phyloP scores from a whole-genome alignment of 1,140 invertebrate species.

The Lanistes nyassanus region DNA sequence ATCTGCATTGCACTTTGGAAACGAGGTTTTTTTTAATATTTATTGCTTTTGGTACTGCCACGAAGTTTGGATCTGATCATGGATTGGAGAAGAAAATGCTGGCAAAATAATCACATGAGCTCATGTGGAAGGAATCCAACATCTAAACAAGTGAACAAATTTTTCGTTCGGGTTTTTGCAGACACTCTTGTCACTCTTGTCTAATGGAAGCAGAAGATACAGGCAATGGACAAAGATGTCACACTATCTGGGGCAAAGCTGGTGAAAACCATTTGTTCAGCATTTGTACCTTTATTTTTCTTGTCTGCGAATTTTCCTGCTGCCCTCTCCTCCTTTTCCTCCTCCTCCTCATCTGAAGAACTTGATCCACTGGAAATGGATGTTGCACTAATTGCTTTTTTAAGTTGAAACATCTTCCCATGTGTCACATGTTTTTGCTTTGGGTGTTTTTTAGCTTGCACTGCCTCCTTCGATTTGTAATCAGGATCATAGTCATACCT shows the following conservation, averaged over 20 bases:
- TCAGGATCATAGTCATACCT: slow-evolving; percentile 56
- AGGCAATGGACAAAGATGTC: no score
- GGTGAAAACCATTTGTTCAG: background rate
- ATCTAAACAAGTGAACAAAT: no score
- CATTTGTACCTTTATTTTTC: background rate
- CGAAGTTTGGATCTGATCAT: no score
- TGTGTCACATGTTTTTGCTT: background rate
- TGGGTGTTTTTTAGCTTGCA: slow-evolving; percentile 19
- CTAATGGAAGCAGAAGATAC: no score
- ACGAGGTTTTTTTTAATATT: no score
- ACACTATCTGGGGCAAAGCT: background rate
- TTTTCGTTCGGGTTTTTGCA: no score
- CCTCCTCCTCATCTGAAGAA: slow-evolving; percentile 8
- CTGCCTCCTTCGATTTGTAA: slow-evolving; percentile 25
- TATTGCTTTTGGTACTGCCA: no score
- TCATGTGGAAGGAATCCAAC: no score
- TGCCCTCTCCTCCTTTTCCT: slow-evolving; percentile 14
- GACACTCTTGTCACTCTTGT: no score
- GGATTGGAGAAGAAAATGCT: no score
- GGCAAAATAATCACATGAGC: no score
- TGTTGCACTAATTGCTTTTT: background rate
- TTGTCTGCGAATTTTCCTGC: background rate
- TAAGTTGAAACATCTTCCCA: slow-evolving; percentile 11
- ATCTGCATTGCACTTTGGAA: no score
- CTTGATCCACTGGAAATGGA: background rate